These are phyloP conservation scores for Thysanoteuthis rhombus DNA, from an alignment of 2,888 invertebrate species.

Conservation along the genomic window DNA sequence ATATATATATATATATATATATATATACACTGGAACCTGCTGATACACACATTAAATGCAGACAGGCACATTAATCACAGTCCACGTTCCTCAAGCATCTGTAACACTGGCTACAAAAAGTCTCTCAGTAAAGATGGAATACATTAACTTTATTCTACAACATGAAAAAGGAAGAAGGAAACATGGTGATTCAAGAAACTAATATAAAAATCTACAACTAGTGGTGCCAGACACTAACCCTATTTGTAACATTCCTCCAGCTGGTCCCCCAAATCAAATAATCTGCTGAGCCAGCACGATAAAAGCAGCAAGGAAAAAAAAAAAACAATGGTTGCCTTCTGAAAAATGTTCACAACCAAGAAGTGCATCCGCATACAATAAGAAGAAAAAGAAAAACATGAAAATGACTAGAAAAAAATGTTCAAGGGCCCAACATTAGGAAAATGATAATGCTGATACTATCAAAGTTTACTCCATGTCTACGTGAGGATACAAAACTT, in stretches of 20 bases:
- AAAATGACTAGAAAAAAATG: too few species aligned
- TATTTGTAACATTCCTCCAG: neutral
- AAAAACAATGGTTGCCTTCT: neutral
- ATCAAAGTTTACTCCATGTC: too few species aligned
- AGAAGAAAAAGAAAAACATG: too few species aligned
- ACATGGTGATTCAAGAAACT: neutral
- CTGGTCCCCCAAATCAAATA: neutral
- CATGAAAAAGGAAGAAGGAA: neutral
- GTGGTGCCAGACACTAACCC: too few species aligned
- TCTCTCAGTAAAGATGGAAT: neutral
- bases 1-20: neutral
- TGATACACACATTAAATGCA: neutral
- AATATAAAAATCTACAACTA: neutral
- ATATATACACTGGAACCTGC: neutral
- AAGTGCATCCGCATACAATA: too few species aligned
- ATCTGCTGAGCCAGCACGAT: neutral
- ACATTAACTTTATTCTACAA: neutral
- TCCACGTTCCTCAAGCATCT: neutral
- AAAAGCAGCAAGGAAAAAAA: neutral
- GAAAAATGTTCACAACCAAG: neutral
- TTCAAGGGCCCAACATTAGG: too few species aligned
- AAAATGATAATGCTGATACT: too few species aligned
- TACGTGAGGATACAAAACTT: too few species aligned
- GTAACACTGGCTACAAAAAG: neutral
- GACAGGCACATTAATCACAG: neutral